Evolutionary conservation across 30 jellyfish, hydroid and myxozoan genomes (phyloP).

Genomic region (Cassiopea xamachana): DNA sequence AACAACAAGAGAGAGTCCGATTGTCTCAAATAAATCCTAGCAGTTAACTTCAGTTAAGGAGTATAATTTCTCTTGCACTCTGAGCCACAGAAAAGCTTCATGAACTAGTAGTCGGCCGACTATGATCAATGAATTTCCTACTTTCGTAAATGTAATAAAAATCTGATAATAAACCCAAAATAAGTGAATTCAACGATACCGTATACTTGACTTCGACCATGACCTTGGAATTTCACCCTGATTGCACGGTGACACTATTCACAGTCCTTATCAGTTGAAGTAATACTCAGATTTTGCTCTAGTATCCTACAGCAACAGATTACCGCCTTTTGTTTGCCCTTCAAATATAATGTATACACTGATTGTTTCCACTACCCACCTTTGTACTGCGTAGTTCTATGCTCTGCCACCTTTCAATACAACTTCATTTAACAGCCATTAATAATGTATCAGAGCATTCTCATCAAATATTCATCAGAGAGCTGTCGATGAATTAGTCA

Average conservation of each 20-base stretch:
- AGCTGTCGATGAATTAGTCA: not conserved
- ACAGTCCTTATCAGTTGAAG: not conserved
- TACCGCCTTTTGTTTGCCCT: not conserved
- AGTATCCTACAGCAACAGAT: constrained; percentile 5
- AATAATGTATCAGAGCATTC: constrained; percentile 22
- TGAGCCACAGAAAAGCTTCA: no score
- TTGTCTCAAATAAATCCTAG: no score
- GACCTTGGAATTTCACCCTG: not conserved
- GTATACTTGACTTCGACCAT: constrained; percentile 2
- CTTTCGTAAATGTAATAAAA: no score
- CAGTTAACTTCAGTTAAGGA: no score
- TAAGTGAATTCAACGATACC: not conserved
- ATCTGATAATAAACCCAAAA: no score
- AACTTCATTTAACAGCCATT: constrained; percentile 12
- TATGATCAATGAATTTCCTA: no score
- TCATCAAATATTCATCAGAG: constrained; percentile 18
- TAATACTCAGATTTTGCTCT: not conserved
- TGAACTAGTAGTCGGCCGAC: no score
- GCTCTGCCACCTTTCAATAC: constrained; percentile 11
- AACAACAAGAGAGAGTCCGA: no score
- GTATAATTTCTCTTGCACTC: no score
- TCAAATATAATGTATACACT: not conserved
- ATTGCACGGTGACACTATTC: not conserved
- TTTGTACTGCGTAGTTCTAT: not conserved
- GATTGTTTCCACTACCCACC: not conserved